Base-by-base conservation (phyloP, 2,113 vertebrate genomes). In the Cyanocitta stelleri region DNA sequence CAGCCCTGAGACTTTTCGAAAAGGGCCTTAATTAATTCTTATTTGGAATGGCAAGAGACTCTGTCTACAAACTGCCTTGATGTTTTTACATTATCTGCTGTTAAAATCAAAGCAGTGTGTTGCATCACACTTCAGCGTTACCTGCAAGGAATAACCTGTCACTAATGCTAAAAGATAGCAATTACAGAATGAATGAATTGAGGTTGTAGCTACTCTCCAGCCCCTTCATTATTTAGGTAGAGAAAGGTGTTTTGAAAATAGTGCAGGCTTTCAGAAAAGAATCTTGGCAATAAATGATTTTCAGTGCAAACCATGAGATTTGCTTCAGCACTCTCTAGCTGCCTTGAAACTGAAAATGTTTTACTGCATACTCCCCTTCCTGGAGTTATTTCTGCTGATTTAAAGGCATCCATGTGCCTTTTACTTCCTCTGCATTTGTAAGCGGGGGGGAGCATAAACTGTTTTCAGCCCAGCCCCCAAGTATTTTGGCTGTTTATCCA, bases 71-170 rank as follows among this genome's bases (percentile, higher is more conserved):
- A 69, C 27, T 19, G n/a, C 41, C 79, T 78, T 64, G 64, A 72
- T 84, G 64, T 62, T 92, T 74, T 62, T 30, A 68, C 41, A 32
- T 63, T 68, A 92, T 68, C 75, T 85, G 66, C 87, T 76, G 58
- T 43, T 91, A 82, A 90, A 95, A 94, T 92, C 78, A 88, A 91
- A 71, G 54, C 49, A 51, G 27, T 7, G 16, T n/a, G 43, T 94
- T 91, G 74, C 81, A 75, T 87, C 93, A 82, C 78, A 82, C 55
- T 46, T 73, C 84, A 72, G 76, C 44, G 39, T 41, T 89, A 82
- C 96, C 87, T 93, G 87, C 90, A 90, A 91, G 61, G 44, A 95
- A 95, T 75, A 92, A 92, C 35, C 90, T 89, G 51, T 95, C 85
- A 92, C 49, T 63, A 75, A 69, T 8, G 8, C 56, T 89, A 66